phyloP scores from a whole-genome alignment of 2,888 invertebrate species.

The Germaria angustata region DNA sequence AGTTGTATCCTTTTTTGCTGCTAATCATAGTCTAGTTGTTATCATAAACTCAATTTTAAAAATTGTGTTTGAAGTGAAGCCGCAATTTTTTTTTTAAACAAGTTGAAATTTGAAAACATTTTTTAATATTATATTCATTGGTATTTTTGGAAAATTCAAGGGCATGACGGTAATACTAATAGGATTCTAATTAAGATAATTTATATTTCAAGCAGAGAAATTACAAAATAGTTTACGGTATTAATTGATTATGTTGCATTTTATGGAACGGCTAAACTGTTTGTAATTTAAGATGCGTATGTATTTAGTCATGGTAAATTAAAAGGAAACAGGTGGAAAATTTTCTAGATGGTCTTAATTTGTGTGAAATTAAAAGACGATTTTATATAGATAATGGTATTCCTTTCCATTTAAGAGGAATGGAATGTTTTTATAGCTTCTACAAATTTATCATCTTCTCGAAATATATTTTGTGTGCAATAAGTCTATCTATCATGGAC shows the following conservation, averaged over 20 bases:
- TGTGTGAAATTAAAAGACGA: not conserved
- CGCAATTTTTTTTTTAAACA: not conserved
- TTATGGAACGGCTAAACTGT: not conserved
- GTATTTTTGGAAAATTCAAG: conserved; percentile 6
- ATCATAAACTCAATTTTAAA: not conserved
- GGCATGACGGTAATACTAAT: conserved; percentile 29
- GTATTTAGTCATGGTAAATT: not conserved
- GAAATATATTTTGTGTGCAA: too few species aligned
- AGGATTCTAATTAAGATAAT: conserved; percentile 55
- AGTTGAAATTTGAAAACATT: not conserved
- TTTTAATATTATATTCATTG: conserved; percentile 11
- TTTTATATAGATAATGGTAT: too few species aligned
- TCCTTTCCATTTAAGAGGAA: too few species aligned
- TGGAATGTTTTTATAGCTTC: too few species aligned
- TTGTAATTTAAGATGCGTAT: not conserved
- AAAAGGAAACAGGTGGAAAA: conserved; percentile 14
- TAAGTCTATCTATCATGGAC: too few species aligned
- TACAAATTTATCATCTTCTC: too few species aligned
- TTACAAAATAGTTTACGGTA: conserved; percentile 5
- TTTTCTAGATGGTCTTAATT: not conserved
- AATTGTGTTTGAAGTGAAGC: conserved; percentile 15
- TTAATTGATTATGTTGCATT: not conserved
- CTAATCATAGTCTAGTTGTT: not conserved
- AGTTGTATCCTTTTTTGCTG: not conserved
- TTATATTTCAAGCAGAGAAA: not conserved